phyloP scores from a whole-genome alignment of 2,797 vertebrate genomes.

The Melanotaenia trifasciata region DNA sequence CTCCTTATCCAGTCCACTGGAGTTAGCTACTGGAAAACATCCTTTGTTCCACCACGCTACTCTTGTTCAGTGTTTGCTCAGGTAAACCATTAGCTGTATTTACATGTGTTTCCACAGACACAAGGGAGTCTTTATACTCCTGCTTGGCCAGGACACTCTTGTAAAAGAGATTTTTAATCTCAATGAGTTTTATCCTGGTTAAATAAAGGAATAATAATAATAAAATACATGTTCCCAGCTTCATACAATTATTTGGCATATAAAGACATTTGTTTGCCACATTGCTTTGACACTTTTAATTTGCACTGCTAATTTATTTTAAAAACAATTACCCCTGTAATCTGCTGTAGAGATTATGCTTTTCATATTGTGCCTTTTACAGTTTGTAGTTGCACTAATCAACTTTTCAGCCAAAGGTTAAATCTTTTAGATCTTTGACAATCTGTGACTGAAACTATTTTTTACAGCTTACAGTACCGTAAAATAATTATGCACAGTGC shows the following conservation, averaged over 20 bases:
- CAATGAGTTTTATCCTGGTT: too few relatives aligned
- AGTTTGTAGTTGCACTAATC: background rate
- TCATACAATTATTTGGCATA: slow-evolving; percentile 10
- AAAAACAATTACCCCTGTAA: background rate
- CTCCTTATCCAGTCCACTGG: slow-evolving; percentile 19
- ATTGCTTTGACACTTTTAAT: slow-evolving; percentile 11
- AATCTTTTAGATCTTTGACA: background rate
- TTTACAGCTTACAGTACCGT: background rate
- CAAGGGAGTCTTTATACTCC: slow-evolving; percentile 3
- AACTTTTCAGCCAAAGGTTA: background rate
- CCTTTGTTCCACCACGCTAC: slow-evolving; percentile 13
- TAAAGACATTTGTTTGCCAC: slow-evolving; percentile 19
- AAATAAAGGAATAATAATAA: too few relatives aligned
- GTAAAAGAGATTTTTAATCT: too few relatives aligned
- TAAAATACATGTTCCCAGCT: slow-evolving; percentile 4
- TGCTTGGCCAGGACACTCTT: too few relatives aligned
- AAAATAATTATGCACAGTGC: background rate
- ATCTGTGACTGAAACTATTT: background rate
- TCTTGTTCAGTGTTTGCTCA: slow-evolving; percentile 9
- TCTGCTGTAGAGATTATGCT: background rate
- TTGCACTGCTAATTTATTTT: slow-evolving; percentile 7
- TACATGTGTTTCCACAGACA: slow-evolving; percentile 18
- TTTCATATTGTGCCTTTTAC: background rate
- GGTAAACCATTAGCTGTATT: slow-evolving; percentile 14
- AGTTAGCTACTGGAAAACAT: slow-evolving; percentile 17